Base-by-base conservation (phyloP, 1,140 invertebrate species). In the Camponotus floridanus region DNA sequence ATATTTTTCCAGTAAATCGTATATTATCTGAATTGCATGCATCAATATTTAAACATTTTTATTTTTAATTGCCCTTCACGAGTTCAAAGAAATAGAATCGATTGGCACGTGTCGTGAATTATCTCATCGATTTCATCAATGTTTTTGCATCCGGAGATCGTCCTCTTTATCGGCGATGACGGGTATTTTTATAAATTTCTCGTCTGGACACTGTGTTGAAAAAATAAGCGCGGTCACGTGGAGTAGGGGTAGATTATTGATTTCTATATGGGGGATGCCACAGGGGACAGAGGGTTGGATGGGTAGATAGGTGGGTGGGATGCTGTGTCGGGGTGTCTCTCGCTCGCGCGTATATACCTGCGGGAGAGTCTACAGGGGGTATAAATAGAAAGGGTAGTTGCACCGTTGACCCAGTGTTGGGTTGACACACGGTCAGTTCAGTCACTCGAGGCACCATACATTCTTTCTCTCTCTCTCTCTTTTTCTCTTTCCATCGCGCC, bases 391-490 rank as follows among this genome's bases (percentile, higher is more conserved):
- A 92, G 93, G 93, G 93, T 93, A 93, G 93, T 94, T 94, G 93
- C 94, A 95, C 93, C 94, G 94, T 94, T 94, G 93, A 94, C 94
- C 94, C 93, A 95, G 94, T 95, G 94, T 94, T 94, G 92, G 90
- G 91, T 94, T 93, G 91, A 92, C 90, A 90, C 87, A 92, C 87
- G 91, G 90, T 88, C 90, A 92, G 93, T 92, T 92, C 90, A 91
- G 91, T 94, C 91, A 91, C 88, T 91, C 76, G 65, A 83, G 62
- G 57, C 76, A 71, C 71, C 71, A 39, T 4, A 88, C 62, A 78
- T 48, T 85, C 74, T 68, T 59, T 87, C 68, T 55, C 51, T 71
- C 51, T 74, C 18, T 45, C 21, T 61, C 21, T 61, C 26, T 83
- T 45, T 74, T 45, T 74, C 55, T 59, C 67, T 61, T 70, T 68